Evolutionary conservation across 35 echinoderm and acorn worm species (phyloP).

Genomic region (Nesometra sesokonis): DNA sequence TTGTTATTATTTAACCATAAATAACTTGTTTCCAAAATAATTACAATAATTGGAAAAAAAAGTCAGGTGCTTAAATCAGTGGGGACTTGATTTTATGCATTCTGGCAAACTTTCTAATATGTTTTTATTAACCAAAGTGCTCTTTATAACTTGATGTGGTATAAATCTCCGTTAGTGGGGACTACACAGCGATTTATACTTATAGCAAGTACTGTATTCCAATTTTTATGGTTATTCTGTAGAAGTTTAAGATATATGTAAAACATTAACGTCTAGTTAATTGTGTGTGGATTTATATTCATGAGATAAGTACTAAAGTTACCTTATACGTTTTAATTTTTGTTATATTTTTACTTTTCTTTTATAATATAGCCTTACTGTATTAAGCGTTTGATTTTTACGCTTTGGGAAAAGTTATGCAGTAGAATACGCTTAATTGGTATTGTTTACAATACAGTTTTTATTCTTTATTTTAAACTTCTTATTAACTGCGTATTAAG

Average conservation of each 20-base stretch:
- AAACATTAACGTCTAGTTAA: no score
- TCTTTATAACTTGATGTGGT: not conserved
- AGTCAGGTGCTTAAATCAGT: not conserved
- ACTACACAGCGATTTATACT: not conserved
- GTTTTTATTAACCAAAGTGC: not conserved
- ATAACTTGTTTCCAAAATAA: not conserved
- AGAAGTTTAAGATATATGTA: no score
- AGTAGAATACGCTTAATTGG: no score
- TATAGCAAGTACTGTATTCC: no score
- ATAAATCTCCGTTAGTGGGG: not conserved
- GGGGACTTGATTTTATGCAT: not conserved
- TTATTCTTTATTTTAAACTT: no score
- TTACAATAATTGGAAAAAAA: not conserved
- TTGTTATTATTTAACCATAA: not conserved
- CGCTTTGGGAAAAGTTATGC: no score
- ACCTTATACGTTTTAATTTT: not conserved
- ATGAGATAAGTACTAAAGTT: not conserved
- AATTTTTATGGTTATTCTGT: no score
- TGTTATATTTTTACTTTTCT: not conserved
- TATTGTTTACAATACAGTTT: no score
- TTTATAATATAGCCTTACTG: no score
- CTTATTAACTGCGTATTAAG: no score
- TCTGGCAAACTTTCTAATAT: not conserved
- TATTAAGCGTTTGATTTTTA: no score
- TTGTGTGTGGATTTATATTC: not conserved